Percentiles rank a stretch among this genome's conserved stretches.
Evolutionary conservation across 2,113 vertebrate genomes (phyloP).

Genomic region (Gavialis gangeticus): DNA sequence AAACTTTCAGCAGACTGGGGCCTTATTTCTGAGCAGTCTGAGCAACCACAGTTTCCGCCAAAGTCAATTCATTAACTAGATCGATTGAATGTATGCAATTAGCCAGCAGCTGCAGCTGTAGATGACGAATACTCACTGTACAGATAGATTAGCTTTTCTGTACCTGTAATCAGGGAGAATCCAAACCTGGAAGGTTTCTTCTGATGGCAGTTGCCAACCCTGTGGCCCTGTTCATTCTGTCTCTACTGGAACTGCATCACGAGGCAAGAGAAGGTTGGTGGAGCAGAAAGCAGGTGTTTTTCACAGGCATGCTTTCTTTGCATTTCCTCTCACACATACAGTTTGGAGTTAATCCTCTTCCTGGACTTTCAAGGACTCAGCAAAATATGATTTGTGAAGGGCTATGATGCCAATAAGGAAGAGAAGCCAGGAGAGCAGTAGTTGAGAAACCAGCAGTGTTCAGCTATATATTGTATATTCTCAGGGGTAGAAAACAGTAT

Average conservation of each 20-base stretch:
- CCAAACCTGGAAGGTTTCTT: not conserved
- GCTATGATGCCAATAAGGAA: not conserved
- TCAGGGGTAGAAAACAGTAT: not conserved
- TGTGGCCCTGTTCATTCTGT: not conserved
- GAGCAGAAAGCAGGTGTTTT: fast-evolving
- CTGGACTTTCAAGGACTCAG: not conserved
- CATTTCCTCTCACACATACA: not conserved
- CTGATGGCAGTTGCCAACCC: not conserved
- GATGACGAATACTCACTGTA: no score
- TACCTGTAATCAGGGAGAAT: not conserved
- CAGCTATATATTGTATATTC: not conserved
- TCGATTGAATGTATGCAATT: not conserved
- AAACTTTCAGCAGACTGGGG: slow-evolving; percentile 8
- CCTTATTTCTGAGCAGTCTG: not conserved
- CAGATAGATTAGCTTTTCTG: not conserved
- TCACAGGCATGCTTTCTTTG: not conserved
- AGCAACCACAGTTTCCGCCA: not conserved
- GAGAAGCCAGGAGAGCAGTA: not conserved
- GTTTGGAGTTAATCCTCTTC: not conserved
- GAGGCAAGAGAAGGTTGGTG: not conserved
- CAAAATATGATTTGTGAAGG: fast-evolving
- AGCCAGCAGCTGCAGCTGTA: not conserved
- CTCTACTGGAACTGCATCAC: not conserved
- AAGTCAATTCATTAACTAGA: not conserved
- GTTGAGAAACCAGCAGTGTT: not conserved